A percentile compares a stretch with the other conserved stretches of the same genome.
These are phyloP conservation scores for Dreissena polymorpha DNA, from an alignment of 1,140 invertebrate species.

Conservation along the genomic window DNA sequence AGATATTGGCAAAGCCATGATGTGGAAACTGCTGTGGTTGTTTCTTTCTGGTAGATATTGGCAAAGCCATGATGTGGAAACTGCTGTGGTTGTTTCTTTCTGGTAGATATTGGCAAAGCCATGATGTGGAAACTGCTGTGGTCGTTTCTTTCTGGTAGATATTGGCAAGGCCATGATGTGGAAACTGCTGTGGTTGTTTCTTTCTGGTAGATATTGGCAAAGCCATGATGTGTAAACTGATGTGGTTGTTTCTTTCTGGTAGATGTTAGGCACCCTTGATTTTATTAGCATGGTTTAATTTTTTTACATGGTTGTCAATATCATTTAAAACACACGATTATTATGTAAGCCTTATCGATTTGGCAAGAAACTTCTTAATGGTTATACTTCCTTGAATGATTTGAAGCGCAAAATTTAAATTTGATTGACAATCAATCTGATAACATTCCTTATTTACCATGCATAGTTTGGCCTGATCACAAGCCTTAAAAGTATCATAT, in stretches of 20 bases:
- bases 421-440: no score
- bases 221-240: conserved; percentile 58
- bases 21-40: conserved; percentile 55
- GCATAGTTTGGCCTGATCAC: no score
- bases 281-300: not conserved
- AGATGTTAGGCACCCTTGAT: not conserved
- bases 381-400: no score
- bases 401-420: no score
- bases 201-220: conserved; percentile 80
- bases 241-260: conserved; percentile 65
- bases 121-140: conserved; percentile 60
- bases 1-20: conserved; percentile 63
- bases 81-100: conserved; percentile 72
- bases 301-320: no score
- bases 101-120: conserved; percentile 79
- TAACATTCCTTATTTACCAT: no score
- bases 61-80: conserved; percentile 59
- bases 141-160: conserved; percentile 80
- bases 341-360: no score
- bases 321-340: no score
- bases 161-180: conserved; percentile 64
- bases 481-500: no score
- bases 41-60: conserved; percentile 81
- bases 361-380: no score
- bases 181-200: conserved; percentile 58